A percentile compares a stretch with the other conserved stretches of the same genome.
Conservation (phyloP, 2,888 invertebrate genomes). For the Cremastobaeus sp. region DNA sequence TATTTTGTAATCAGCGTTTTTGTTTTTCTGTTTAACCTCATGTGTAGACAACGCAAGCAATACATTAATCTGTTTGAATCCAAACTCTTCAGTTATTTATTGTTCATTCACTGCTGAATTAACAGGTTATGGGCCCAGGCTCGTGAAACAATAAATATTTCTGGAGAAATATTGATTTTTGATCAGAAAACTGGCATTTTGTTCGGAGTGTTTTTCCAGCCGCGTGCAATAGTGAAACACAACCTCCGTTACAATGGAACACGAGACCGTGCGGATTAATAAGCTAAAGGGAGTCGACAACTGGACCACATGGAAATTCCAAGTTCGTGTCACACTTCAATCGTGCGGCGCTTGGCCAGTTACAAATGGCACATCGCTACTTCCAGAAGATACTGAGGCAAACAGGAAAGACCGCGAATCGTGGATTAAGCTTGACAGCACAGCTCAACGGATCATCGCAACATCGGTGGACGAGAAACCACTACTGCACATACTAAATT, state of each 20-base stretch:
- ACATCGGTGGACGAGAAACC: constrained; percentile 33
- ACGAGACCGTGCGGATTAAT: constrained; percentile 19
- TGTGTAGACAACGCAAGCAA: too few species aligned
- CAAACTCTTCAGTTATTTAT: too few species aligned
- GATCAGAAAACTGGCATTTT: not conserved
- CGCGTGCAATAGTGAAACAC: not conserved
- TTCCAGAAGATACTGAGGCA: not conserved
- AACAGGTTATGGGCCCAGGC: constrained; percentile 6
- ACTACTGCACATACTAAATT: constrained; percentile 64
- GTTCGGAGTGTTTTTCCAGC: not conserved
- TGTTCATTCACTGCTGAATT: too few species aligned
- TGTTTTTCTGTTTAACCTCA: too few species aligned
- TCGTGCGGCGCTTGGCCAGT: constrained; percentile 21
- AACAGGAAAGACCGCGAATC: not conserved
- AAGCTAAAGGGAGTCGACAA: constrained; percentile 49
- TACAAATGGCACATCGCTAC: constrained; percentile 3
- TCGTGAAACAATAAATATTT: not conserved
- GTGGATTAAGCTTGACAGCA: constrained; percentile 40
- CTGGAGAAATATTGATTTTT: too few species aligned
- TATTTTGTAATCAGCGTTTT: too few species aligned
- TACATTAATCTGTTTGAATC: too few species aligned
- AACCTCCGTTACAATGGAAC: constrained; percentile 9
- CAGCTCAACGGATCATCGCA: constrained; percentile 39
- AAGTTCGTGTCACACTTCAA: constrained; percentile 29
- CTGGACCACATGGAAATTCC: constrained; percentile 57